Conservation (phyloP, 2,888 invertebrate species). For the Ectemnius lituratus region DNA sequence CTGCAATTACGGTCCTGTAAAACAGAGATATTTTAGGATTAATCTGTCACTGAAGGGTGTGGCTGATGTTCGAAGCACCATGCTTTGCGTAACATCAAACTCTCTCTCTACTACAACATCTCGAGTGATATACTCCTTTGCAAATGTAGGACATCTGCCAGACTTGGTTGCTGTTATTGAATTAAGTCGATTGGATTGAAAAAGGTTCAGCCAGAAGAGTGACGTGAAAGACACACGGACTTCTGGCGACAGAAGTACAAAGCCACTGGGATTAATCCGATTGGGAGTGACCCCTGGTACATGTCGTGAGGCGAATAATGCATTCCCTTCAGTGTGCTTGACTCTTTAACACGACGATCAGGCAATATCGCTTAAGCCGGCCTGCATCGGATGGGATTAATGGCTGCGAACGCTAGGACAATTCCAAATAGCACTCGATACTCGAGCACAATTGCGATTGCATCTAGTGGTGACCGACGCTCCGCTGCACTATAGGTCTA, state of each 20-base stretch:
- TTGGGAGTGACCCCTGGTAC: not conserved
- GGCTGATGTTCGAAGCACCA: conserved; percentile 27
- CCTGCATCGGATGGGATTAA: conserved; percentile 52
- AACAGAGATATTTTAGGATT: conserved; percentile 26
- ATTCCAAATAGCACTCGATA: conserved; percentile 61
- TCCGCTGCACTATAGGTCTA: conserved; percentile 36
- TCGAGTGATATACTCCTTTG: too few species aligned
- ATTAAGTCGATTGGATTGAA: conserved; percentile 8
- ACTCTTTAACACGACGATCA: conserved; percentile 59
- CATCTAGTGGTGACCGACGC: conserved; percentile 57
- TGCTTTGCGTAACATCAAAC: conserved; percentile 33
- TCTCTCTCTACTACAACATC: not conserved
- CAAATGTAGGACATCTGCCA: too few species aligned
- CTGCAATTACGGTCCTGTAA: conserved; percentile 52
- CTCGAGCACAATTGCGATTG: conserved; percentile 62
- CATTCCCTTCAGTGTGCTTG: conserved; percentile 32
- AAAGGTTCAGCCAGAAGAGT: conserved; percentile 24
- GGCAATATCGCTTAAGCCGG: conserved; percentile 59
- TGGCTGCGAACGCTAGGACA: conserved; percentile 56
- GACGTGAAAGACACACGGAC: conserved; percentile 8
- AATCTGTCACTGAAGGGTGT: conserved; percentile 39
- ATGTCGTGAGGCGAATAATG: conserved; percentile 4
- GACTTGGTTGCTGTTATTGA: too few species aligned
- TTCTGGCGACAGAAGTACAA: not conserved
- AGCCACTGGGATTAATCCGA: conserved; percentile 3